phyloP scores from a whole-genome alignment of 2,113 vertebrate genomes.

The Pterocles burchelli region DNA sequence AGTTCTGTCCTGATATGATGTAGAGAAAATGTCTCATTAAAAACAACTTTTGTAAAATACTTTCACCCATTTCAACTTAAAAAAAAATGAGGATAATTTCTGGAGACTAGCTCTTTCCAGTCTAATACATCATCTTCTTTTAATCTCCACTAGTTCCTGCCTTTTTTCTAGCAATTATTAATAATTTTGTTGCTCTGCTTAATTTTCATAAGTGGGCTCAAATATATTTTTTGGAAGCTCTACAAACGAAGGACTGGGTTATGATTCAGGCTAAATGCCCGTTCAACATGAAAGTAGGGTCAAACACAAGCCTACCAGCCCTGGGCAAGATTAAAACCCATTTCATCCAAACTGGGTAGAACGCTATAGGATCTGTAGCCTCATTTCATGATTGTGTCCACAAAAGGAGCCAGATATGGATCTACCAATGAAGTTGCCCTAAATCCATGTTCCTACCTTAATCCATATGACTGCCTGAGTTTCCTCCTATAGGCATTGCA shows the following conservation, averaged over 20 bases:
- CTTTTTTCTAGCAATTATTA: slow-evolving; percentile 56
- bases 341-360: neutral
- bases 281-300: neutral
- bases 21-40: slow-evolving; percentile 69
- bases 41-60: slow-evolving; percentile 70
- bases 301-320: neutral
- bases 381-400: neutral
- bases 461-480: fast-evolving
- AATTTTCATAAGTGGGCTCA: slow-evolving; percentile 47
- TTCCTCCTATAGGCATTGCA: neutral
- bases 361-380: fast-evolving
- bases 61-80: slow-evolving; percentile 63
- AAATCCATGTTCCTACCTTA: neutral
- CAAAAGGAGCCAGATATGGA: neutral
- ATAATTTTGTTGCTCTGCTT: slow-evolving; percentile 58
- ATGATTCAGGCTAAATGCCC: slow-evolving; percentile 1
- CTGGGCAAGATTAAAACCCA: neutral
- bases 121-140: slow-evolving; percentile 66
- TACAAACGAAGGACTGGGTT: neutral
- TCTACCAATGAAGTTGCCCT: neutral
- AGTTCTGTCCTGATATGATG: slow-evolving; percentile 62
- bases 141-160: slow-evolving; percentile 45
- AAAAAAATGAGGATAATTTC: slow-evolving; percentile 69
- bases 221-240: slow-evolving; percentile 33
- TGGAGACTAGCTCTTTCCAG: slow-evolving; percentile 58